phyloP scores from a whole-genome alignment of 2,888 invertebrate species.

The Spicauda simplicius region DNA sequence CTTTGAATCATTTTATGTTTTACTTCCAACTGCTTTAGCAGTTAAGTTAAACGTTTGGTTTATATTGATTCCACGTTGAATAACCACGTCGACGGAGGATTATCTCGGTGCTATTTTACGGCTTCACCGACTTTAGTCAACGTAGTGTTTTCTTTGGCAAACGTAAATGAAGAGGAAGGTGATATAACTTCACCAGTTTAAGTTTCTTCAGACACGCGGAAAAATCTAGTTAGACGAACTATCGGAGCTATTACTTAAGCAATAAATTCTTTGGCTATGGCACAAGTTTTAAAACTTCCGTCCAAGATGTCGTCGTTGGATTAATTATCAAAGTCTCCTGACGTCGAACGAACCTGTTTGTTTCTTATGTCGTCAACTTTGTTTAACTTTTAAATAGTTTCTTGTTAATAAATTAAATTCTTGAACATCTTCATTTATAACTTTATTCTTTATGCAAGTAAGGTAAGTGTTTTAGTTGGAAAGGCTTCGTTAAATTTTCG shows the following conservation, averaged over 20 bases:
- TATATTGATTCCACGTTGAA: slow-evolving; percentile 6
- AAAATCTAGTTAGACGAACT: slow-evolving; percentile 28
- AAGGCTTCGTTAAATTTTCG: too few relatives aligned
- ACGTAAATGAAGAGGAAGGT: slow-evolving; percentile 16
- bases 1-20: neutral
- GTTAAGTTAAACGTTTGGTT: slow-evolving; percentile 3
- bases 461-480: too few relatives aligned
- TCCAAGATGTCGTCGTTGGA: slow-evolving; percentile 24
- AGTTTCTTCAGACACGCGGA: slow-evolving; percentile 16
- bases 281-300: slow-evolving; percentile 27
- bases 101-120: slow-evolving; percentile 22
- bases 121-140: slow-evolving; percentile 8
- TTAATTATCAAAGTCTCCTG: slow-evolving; percentile 28
- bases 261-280: slow-evolving; percentile 32
- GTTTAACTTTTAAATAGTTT: slow-evolving; percentile 9
- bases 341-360: slow-evolving; percentile 15
- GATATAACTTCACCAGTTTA: slow-evolving; percentile 22
- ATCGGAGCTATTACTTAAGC: slow-evolving; percentile 24
- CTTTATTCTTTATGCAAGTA: neutral
- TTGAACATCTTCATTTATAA: neutral
- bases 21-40: neutral
- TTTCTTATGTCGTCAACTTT: slow-evolving; percentile 5
- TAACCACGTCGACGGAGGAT: slow-evolving; percentile 20
- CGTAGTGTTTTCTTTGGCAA: neutral
- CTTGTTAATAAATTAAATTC: neutral